Percentiles rank a stretch among this genome's conserved stretches.
Conservation (phyloP, 2,797 vertebrate genomes). For the Chloroceryle amazona region DNA sequence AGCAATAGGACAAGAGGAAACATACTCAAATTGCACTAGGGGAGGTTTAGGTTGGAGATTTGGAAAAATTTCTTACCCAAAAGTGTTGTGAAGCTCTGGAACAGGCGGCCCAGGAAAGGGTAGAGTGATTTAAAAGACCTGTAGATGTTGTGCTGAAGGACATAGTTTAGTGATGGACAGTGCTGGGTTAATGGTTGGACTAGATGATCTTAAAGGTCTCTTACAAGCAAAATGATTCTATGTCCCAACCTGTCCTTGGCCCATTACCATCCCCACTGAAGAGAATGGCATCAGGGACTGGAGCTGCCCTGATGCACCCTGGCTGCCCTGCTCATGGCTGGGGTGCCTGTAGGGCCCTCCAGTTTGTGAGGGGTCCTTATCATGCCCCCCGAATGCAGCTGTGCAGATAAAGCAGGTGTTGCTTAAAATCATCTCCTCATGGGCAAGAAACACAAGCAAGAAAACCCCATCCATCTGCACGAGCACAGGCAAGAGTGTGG, state of each 20-base stretch:
- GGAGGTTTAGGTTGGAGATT: too few species aligned
- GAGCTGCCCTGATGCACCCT: neutral
- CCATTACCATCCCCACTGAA: neutral
- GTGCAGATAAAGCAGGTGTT: neutral
- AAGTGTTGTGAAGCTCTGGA: neutral
- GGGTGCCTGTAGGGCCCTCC: neutral
- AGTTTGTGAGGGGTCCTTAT: accelerated
- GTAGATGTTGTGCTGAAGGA: neutral
- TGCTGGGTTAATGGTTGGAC: neutral
- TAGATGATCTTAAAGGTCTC: neutral
- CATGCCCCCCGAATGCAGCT: accelerated
- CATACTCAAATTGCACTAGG: too few species aligned
- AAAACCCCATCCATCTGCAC: accelerated
- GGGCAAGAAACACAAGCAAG: neutral
- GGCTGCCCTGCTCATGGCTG: neutral
- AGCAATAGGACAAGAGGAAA: too few species aligned
- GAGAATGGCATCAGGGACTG: neutral
- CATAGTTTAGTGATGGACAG: neutral
- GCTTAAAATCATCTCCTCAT: neutral
- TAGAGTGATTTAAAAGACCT: neutral
- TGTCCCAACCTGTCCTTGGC: neutral
- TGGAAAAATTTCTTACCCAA: neutral
- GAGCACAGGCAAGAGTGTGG: neutral
- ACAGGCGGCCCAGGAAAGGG: neutral
- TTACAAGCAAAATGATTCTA: neutral